Evolutionary conservation across 2,888 invertebrate genomes (phyloP).

Genomic region (Galeruca laticollis): DNA sequence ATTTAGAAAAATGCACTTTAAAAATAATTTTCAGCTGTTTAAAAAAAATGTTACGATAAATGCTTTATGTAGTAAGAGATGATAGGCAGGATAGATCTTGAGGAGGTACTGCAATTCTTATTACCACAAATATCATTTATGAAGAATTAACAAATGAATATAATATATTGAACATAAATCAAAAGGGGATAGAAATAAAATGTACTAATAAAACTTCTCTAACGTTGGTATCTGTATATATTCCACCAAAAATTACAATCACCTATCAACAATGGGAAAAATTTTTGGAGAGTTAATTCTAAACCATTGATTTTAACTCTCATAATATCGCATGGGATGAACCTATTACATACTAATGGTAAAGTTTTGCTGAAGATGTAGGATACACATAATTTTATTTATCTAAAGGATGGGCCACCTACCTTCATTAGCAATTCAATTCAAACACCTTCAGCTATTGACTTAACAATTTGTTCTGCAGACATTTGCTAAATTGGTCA

Average conservation of each 20-base stretch:
- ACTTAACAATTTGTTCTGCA: too few relatives aligned
- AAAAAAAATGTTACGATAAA: too few relatives aligned
- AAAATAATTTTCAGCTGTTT: too few relatives aligned
- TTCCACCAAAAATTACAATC: not conserved
- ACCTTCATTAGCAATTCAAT: not conserved
- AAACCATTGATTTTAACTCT: not conserved
- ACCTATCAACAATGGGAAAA: not conserved
- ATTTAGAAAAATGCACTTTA: too few relatives aligned
- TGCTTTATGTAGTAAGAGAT: not conserved
- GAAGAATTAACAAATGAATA: not conserved
- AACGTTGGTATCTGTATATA: not conserved
- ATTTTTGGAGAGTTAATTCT: not conserved
- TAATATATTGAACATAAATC: not conserved
- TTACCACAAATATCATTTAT: not conserved
- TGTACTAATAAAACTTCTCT: not conserved
- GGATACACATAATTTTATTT: not conserved
- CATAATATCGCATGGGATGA: not conserved
- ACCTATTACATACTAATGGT: not conserved
- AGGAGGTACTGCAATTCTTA: not conserved
- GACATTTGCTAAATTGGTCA: not conserved
- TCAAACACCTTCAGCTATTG: not conserved
- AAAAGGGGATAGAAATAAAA: not conserved
- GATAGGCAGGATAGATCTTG: not conserved
- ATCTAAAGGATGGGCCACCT: not conserved
- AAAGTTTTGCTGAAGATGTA: not conserved